phyloP scores from a whole-genome alignment of 2,797 vertebrate species.

The Serranus cabrilla region DNA sequence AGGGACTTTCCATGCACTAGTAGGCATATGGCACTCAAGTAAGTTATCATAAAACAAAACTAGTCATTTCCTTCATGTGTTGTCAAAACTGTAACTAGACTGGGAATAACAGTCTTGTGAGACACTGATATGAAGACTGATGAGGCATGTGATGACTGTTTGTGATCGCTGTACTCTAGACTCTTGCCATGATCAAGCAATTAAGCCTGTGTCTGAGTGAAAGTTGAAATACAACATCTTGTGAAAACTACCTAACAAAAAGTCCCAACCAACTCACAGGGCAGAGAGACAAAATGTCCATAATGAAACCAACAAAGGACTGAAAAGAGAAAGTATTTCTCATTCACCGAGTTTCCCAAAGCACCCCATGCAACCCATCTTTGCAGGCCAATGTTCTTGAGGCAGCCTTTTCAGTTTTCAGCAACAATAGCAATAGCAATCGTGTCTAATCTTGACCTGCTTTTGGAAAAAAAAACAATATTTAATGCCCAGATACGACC shows the following conservation, averaged over 20 bases:
- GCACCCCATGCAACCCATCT: too few species aligned
- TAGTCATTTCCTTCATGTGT: conserved; percentile 22
- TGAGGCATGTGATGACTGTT: conserved; percentile 18
- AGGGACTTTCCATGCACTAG: conserved; percentile 66
- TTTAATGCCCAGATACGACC: conserved; percentile 45
- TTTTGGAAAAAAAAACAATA: conserved; percentile 14
- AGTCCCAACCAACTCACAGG: conserved; percentile 11
- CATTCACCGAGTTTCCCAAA: neutral
- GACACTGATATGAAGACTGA: neutral
- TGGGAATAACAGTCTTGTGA: neutral
- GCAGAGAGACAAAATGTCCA: neutral
- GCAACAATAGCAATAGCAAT: conserved; percentile 24
- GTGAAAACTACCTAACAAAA: conserved; percentile 26
- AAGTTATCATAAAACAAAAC: conserved; percentile 34
- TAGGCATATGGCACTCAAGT: conserved; percentile 20
- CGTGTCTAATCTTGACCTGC: conserved; percentile 40
- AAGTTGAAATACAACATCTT: conserved; percentile 17
- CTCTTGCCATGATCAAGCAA: conserved; percentile 17
- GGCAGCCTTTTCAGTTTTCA: conserved; percentile 14
- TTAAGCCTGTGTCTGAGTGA: conserved; percentile 28
- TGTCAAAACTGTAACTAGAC: conserved; percentile 37
- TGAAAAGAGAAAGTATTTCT: neutral
- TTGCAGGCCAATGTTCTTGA: conserved; percentile 32
- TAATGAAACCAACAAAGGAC: neutral
- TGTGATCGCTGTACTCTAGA: conserved; percentile 11